A percentile compares a stretch with the other conserved stretches of the same genome.
Evolutionary conservation across 2,888 invertebrate genomes (phyloP).

Genomic region (Thelaira solivaga): DNA sequence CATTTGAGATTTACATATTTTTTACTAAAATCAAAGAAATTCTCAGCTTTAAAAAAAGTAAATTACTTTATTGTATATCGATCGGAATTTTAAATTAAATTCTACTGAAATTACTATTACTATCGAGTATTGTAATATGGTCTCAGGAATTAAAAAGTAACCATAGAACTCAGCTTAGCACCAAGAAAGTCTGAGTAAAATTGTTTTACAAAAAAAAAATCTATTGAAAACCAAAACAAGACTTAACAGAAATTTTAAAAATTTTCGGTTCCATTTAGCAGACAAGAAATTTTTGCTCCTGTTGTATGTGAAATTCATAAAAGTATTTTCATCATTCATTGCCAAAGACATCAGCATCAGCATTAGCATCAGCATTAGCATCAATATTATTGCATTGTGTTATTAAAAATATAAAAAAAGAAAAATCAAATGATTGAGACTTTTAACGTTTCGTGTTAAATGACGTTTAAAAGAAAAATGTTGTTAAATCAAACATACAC

Average conservation of each 20-base stretch:
- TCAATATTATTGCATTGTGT: conserved; percentile 4
- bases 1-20: too few relatives aligned
- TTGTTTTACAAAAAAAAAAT: not conserved
- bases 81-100: too few relatives aligned
- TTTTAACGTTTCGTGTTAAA: conserved; percentile 59
- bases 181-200: too few relatives aligned
- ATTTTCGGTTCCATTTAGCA: not conserved
- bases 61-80: too few relatives aligned
- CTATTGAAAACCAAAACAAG: not conserved
- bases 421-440: conserved; percentile 49
- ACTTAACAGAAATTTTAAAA: not conserved
- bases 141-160: too few relatives aligned
- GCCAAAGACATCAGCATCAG: not conserved
- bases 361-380: not conserved
- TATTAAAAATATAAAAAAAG: too few relatives aligned
- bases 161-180: too few relatives aligned
- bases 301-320: conserved; percentile 8
- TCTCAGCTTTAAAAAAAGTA: too few relatives aligned
- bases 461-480: conserved; percentile 43
- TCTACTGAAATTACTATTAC: too few relatives aligned
- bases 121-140: too few relatives aligned
- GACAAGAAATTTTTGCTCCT: not conserved
- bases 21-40: too few relatives aligned
- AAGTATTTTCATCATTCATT: not conserved
- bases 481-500: conserved; percentile 17